Evolutionary conservation across 2,113 vertebrate genomes (phyloP).

Genomic region (Machaerirhynchus nigripectus): DNA sequence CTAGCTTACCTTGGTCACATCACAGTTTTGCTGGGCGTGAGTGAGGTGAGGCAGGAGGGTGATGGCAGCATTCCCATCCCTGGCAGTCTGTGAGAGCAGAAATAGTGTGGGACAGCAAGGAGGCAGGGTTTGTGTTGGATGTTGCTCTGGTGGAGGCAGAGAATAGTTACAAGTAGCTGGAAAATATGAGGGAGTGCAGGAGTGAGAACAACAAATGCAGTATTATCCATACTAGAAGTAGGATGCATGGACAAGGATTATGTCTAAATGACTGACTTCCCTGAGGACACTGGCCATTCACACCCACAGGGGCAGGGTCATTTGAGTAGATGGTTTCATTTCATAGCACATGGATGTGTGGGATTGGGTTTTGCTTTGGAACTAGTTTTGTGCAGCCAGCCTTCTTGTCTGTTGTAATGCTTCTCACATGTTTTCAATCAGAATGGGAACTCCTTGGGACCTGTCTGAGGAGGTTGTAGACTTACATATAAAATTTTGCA

Average conservation of each 20-base stretch:
- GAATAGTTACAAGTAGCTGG: not conserved
- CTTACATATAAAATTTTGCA: not conserved
- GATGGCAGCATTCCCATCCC: not conserved
- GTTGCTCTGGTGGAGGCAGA: not conserved
- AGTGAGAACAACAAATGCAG: not conserved
- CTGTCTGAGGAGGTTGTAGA: not conserved
- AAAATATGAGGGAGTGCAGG: not conserved
- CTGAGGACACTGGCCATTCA: not conserved
- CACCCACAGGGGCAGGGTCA: not conserved
- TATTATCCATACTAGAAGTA: not conserved
- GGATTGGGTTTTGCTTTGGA: not conserved
- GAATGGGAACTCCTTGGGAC: not conserved
- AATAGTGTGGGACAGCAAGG: not conserved
- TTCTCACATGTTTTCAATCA: not conserved
- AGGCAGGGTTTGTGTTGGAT: not conserved
- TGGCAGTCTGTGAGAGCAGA: not conserved
- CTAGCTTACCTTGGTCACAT: not conserved
- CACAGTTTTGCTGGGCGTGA: not conserved
- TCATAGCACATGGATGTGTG: not conserved
- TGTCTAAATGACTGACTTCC: not conserved
- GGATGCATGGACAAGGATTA: not conserved
- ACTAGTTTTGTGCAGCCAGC: not conserved
- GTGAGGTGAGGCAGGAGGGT: not conserved
- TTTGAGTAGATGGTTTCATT: not conserved
- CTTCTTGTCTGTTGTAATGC: not conserved